Conservation (phyloP, 1,140 invertebrate genomes). For the Halyomorpha halys region DNA sequence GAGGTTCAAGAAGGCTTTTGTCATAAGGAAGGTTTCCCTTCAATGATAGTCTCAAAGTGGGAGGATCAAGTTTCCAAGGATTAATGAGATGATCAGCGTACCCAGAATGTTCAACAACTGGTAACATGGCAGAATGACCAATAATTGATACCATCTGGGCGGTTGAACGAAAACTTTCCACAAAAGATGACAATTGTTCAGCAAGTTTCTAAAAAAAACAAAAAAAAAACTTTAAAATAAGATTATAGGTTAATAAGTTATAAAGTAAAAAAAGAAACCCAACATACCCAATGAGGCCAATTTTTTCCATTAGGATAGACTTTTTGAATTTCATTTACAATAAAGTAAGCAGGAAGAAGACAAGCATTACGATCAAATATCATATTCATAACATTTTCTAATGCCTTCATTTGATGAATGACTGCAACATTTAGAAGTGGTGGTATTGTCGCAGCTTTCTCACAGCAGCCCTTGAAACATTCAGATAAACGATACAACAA, state of each 20-base stretch:
- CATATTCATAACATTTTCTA: conserved; percentile 69
- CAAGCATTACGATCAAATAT: conserved; percentile 90
- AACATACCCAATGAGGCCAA: conserved; percentile 81
- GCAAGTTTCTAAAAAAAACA: conserved; percentile 77
- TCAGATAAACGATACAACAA: too few relatives aligned
- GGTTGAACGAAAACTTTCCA: conserved; percentile 80
- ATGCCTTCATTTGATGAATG: conserved; percentile 65
- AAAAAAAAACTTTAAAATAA: conserved; percentile 30
- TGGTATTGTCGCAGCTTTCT: conserved; percentile 74
- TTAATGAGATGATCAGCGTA: conserved; percentile 78
- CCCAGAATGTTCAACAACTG: conserved; percentile 86
- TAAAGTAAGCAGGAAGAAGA: conserved; percentile 84
- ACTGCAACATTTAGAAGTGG: conserved; percentile 62
- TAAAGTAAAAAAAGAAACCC: background rate
- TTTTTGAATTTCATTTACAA: conserved; percentile 88
- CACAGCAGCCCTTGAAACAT: conserved; percentile 58
- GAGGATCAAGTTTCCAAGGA: conserved; percentile 84
- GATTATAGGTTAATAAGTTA: background rate
- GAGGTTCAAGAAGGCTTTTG: conserved; percentile 77
- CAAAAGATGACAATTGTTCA: conserved; percentile 72
- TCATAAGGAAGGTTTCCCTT: conserved; percentile 89
- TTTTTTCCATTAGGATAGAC: conserved; percentile 66
- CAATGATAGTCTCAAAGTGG: conserved; percentile 72
- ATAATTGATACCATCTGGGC: conserved; percentile 93
- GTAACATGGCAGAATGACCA: conserved; percentile 78